A percentile compares a stretch with the other conserved stretches of the same genome.
Conservation (phyloP, 2,888 invertebrate genomes). For the Baronia brevicornis region DNA sequence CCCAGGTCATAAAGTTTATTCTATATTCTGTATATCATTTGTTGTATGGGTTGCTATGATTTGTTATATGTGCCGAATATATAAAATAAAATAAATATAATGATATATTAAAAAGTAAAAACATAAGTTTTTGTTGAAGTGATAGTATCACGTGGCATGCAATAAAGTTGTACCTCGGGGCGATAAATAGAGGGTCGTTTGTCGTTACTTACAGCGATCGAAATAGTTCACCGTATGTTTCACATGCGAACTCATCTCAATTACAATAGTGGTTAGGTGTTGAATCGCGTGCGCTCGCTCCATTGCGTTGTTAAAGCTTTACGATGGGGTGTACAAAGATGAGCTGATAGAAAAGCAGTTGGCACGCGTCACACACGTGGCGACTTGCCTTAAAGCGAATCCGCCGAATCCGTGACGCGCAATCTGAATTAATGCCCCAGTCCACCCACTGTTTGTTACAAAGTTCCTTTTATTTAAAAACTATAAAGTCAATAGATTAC, state of each 20-base stretch:
- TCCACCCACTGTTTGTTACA: slow-evolving; percentile 22
- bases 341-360: slow-evolving; percentile 9
- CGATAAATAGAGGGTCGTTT: slow-evolving; percentile 31
- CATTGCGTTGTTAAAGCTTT: slow-evolving; percentile 2
- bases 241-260: too few relatives aligned
- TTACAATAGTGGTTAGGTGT: slow-evolving; percentile 12
- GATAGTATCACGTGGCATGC: slow-evolving; percentile 25
- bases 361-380: slow-evolving; percentile 23
- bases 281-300: slow-evolving; percentile 11
- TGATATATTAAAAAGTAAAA: too few relatives aligned
- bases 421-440: slow-evolving; percentile 18
- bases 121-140: slow-evolving; percentile 16
- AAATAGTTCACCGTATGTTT: too few relatives aligned
- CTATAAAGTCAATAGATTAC: slow-evolving; percentile 25
- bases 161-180: slow-evolving; percentile 39
- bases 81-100: too few relatives aligned
- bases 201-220: slow-evolving; percentile 16
- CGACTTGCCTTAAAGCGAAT: slow-evolving; percentile 14
- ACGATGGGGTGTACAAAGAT: slow-evolving; percentile 4
- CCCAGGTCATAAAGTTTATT: too few relatives aligned
- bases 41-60: too few relatives aligned
- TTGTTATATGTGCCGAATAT: too few relatives aligned
- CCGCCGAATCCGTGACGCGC: slow-evolving; percentile 15
- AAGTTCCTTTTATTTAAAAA: slow-evolving; percentile 25
- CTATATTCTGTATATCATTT: too few relatives aligned